Percentiles rank a stretch among this genome's conserved stretches.
Evolutionary conservation across 1,140 invertebrate species (phyloP).

Genomic region (Euborellia annulipes): DNA sequence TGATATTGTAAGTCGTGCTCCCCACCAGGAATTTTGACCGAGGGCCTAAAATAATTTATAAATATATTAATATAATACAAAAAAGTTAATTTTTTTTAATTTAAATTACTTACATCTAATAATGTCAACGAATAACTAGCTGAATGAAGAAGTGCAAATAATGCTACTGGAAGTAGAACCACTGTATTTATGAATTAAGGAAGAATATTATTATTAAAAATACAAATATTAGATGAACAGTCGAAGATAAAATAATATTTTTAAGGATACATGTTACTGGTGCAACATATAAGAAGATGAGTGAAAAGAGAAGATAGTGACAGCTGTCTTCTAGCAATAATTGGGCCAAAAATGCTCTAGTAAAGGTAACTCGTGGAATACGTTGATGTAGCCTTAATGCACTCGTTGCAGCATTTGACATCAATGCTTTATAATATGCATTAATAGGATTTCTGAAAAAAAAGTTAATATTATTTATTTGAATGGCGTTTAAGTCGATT

Average conservation of each 20-base stretch:
- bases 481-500: too few relatives aligned
- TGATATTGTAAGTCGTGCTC: conserved; percentile 66
- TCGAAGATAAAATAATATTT: conserved; percentile 6
- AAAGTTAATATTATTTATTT: conserved; percentile 6
- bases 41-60: conserved; percentile 42
- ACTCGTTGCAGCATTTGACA: conserved; percentile 84
- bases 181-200: conserved; percentile 45
- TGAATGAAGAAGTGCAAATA: conserved; percentile 83
- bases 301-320: conserved; percentile 87
- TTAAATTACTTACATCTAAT: conserved; percentile 62
- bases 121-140: conserved; percentile 76
- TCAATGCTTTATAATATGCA: conserved; percentile 77
- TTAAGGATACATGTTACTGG: conserved; percentile 77
- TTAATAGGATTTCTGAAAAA: conserved; percentile 56
- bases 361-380: conserved; percentile 63
- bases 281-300: conserved; percentile 80
- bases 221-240: background rate
- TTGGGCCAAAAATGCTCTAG: conserved; percentile 57
- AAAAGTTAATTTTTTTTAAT: background rate
- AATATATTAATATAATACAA: background rate
- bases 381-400: conserved; percentile 87
- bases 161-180: conserved; percentile 71
- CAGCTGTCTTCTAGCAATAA: conserved; percentile 85
- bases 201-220: conserved; percentile 19
- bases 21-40: conserved; percentile 77